Evolutionary conservation across 2,113 vertebrate genomes (phyloP).

Genomic region (Hemiprocne comata): DNA sequence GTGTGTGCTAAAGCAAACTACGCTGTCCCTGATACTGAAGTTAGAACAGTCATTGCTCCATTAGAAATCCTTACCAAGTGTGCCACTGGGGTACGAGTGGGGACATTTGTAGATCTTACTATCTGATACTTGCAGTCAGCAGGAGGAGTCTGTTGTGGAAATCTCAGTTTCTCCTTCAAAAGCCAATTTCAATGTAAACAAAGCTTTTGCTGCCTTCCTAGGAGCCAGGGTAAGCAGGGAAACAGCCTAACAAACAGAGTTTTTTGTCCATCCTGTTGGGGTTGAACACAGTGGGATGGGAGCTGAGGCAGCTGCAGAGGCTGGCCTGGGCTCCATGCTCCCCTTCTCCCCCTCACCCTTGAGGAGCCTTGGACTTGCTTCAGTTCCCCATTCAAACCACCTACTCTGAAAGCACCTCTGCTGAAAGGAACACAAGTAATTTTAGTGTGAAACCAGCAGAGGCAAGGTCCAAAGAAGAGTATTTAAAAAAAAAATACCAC

Average conservation of each 20-base stretch:
- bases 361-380: neutral
- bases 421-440: neutral
- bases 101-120: neutral
- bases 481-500: neutral
- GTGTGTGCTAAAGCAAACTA: too few relatives aligned
- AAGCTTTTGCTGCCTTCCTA: neutral
- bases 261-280: neutral
- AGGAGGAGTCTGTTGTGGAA: neutral
- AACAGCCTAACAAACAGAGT: neutral
- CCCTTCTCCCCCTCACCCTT: neutral
- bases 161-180: neutral
- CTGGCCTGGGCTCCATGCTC: neutral
- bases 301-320: neutral
- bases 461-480: neutral
- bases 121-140: neutral
- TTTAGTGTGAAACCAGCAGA: neutral
- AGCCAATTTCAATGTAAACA: neutral
- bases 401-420: neutral
- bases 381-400: neutral
- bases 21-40: neutral
- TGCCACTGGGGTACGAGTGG: neutral
- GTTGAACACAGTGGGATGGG: neutral
- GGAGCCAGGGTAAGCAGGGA: neutral
- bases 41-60: too few relatives aligned
- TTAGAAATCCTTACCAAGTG: neutral